Evolutionary conservation across 1,140 invertebrate genomes (phyloP).

Genomic region (Trachelipus rathkii): DNA sequence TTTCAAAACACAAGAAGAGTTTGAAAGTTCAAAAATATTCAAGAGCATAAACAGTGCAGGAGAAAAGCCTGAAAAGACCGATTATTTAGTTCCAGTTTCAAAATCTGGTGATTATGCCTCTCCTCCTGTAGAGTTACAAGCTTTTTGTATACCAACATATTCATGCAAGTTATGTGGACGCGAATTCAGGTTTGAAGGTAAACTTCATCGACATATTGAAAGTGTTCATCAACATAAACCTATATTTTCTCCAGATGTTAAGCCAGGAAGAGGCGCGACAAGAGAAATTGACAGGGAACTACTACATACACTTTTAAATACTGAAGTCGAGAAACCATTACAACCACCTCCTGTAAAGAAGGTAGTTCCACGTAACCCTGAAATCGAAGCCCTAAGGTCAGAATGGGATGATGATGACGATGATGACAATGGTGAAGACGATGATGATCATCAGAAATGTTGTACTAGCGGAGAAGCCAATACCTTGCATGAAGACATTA

Average conservation of each 20-base stretch:
- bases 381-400: conserved; percentile 42
- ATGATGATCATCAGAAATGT: neutral
- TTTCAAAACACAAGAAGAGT: neutral
- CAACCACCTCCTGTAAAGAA: neutral
- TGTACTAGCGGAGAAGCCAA: neutral
- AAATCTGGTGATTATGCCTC: conserved; percentile 31
- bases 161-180: conserved; percentile 44
- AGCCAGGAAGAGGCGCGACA: conserved; percentile 39
- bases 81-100: conserved; percentile 34
- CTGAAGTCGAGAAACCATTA: neutral
- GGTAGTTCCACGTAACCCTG: conserved; percentile 35
- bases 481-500: no score
- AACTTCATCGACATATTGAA: conserved; percentile 44
- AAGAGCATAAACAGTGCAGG: neutral
- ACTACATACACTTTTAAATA: neutral
- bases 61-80: conserved; percentile 23
- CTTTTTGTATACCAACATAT: conserved; percentile 45
- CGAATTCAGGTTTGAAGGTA: conserved; percentile 44
- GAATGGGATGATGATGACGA: conserved; percentile 45
- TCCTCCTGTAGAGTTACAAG: conserved; percentile 42
- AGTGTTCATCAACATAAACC: conserved; percentile 42
- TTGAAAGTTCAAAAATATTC: neutral
- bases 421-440: conserved; percentile 28
- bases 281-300: neutral
- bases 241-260: conserved; percentile 43